Conservation (phyloP, 2,888 invertebrate species). For the Drosophila affinis region DNA sequence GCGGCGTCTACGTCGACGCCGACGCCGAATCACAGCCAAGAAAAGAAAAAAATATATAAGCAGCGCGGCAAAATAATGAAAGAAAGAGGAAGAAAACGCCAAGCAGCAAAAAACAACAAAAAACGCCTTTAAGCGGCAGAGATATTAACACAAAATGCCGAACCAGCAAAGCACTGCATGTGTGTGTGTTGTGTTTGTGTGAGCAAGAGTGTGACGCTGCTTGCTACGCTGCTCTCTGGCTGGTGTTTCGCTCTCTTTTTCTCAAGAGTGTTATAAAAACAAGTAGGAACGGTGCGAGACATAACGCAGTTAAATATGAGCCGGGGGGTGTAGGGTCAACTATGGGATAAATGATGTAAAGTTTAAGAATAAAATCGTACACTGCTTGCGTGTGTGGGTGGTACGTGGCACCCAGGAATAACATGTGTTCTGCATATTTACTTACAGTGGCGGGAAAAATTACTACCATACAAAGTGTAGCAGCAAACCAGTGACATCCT, state of each 20-base stretch:
- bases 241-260: slow-evolving; percentile 5
- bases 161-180: slow-evolving; percentile 35
- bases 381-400: not conserved
- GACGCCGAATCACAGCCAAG: slow-evolving; percentile 50
- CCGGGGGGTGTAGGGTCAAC: not conserved
- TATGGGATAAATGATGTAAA: not conserved
- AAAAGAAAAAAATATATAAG: slow-evolving; percentile 38
- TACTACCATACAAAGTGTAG: not conserved
- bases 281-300: slow-evolving; percentile 5
- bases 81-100: slow-evolving; percentile 65
- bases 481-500: not conserved
- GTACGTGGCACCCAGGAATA: not conserved
- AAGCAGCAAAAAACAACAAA: slow-evolving; percentile 43
- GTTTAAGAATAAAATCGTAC: not conserved
- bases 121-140: slow-evolving; percentile 36
- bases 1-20: not conserved
- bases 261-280: slow-evolving; percentile 1
- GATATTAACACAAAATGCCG: slow-evolving; percentile 45
- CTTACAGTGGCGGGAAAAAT: not conserved
- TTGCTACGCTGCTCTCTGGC: slow-evolving; percentile 7
- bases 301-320: slow-evolving; percentile 9
- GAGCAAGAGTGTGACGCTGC: slow-evolving; percentile 12
- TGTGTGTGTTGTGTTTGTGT: slow-evolving; percentile 9
- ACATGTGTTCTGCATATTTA: not conserved
- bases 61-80: slow-evolving; percentile 44